Evolutionary conservation across 2,797 vertebrate species (phyloP).

Genomic region (Alosa sapidissima): DNA sequence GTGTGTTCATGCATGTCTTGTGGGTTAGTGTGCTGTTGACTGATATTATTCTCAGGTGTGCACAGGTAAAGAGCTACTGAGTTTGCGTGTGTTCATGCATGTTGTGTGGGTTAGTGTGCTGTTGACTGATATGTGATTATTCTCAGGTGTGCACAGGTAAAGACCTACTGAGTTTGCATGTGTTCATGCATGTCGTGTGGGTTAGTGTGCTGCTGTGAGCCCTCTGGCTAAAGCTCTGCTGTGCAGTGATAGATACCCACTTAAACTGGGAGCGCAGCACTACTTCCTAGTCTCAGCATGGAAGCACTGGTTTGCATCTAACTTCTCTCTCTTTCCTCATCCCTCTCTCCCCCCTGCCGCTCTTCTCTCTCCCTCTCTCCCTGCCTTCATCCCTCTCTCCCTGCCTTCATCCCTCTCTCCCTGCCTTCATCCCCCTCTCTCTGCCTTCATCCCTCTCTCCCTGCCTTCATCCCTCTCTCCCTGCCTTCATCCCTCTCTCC

Average conservation of each 20-base stretch:
- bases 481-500: background rate
- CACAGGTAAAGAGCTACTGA: background rate
- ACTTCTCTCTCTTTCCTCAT: background rate
- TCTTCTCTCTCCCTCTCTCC: background rate
- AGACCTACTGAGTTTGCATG: background rate
- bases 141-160: too few relatives aligned
- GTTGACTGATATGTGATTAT: too few relatives aligned
- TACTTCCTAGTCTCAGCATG: background rate
- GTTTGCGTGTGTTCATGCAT: background rate
- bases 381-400: background rate
- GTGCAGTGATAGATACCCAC: background rate
- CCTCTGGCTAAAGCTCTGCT: background rate
- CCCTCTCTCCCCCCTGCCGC: background rate
- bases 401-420: background rate
- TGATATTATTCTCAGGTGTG: background rate
- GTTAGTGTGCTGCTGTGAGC: background rate
- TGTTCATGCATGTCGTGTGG: background rate
- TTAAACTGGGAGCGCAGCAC: background rate
- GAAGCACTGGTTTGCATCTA: background rate
- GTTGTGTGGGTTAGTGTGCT: background rate
- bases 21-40: background rate
- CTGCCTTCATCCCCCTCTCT: background rate
- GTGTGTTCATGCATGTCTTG: background rate
- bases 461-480: background rate
- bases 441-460: background rate